Base-by-base conservation (phyloP, 1,140 invertebrate genomes). In the Bombus ignitus region DNA sequence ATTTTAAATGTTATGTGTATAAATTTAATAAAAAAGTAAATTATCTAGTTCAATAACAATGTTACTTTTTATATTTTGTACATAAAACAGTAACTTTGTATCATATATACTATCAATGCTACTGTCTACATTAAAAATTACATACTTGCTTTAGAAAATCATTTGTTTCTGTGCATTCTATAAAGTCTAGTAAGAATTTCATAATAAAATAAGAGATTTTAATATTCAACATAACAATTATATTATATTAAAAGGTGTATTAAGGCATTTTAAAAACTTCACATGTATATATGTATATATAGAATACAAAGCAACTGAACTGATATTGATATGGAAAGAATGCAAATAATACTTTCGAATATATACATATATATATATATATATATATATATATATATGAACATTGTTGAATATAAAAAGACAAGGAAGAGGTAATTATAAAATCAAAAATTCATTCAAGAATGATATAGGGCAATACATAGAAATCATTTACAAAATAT, bases 1-100 rank as follows among this genome's bases (percentile, higher is more conserved):
- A 32, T 74, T 83, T 9, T 6, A 47, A 72, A 92, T 79, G 75
- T 93, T 84, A 47, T 88, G 4, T 75, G 53, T 2, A 13, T 57
- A 72, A 72, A 18, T n/a, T 25, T 2, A 2, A 28, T 37, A 25
- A 37, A 3, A 68, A 53, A 53, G 13, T 47, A 66, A 18, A 66
- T 66, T 35, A 18, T 62, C 8, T 44, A 6, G 70, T 3, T 53
- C 1, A 70, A 42, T 42, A 3, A 85, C 25, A 62, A 62, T 12
- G 28, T 12, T n/a, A 53, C 18, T 6, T 53, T 53, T 53, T 2
- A n/a, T 25, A 62, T 62, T 5, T 59, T 12, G 28, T 59, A 10
- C 25, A 28, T 59, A 28, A 59, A 59, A 59, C 9, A 4, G 10
- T 3, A 59, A 59, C 9, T 53, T 53, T 59, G 9, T 28, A 28